Base-by-base conservation (phyloP, 2,888 invertebrate species). In the Bugulina stolonifera region DNA sequence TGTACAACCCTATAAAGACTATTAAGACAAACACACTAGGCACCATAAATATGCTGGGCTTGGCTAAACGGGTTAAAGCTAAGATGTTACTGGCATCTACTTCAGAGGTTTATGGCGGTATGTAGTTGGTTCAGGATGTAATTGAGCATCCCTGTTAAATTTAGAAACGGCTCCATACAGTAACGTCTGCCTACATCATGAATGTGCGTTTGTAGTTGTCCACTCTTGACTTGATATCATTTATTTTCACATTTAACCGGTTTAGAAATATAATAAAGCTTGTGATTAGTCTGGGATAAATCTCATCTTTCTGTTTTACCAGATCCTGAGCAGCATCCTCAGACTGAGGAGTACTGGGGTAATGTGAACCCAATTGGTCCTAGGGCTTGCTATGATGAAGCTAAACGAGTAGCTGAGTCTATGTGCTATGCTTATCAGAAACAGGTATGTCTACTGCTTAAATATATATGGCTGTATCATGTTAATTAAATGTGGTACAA, bases 1-100 rank as follows among this genome's bases (percentile, higher is more conserved):
- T 99, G 99, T 91, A 93, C 82, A 99, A 99, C 87, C 98, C 99
- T 35, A 97, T 99, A 1, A 99, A 99, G 86, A 99, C 99, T 23
- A 93, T 99, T 77, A 99, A 99, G 86, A 98, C 98, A 0, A 99
- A 99, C 85, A 96, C 98, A 0, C 88, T 99, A 82, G 99, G 87
- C 18, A 87, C 87, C n/a, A 86, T 87, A 74, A 87, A 87, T 76
- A 85, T 87, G 85, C 79, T 87, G 2, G 87, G 93, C 71, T 86
- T 98, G 76, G 96, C 96, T 0, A 91, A 95, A 82, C 88, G 97
- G 76, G 93, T 95, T 54, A 91, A 93, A 79, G 97, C 96, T 5
- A 91, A 90, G 81, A 90, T 98, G 72, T 86, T 98, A 74, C 93
- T 99, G 81, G 98, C 99, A 14, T 98, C 97, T 79, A 99, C 98